These are phyloP conservation scores for Dorcus parallelipipedus DNA, from an alignment of 2,888 invertebrate genomes.

Conservation along the genomic window DNA sequence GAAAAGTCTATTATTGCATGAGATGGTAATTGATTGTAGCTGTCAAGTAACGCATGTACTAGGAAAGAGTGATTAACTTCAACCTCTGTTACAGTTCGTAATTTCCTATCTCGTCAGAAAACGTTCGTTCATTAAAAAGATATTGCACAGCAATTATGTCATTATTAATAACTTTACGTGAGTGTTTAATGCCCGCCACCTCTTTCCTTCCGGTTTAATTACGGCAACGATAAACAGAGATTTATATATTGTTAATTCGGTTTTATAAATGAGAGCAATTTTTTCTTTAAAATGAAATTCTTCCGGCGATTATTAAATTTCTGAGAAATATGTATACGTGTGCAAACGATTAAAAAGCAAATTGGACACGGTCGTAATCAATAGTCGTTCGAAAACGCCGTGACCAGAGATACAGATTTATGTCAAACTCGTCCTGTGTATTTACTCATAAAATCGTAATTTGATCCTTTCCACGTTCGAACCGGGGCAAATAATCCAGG, in stretches of 20 bases:
- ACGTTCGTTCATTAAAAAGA: conserved; percentile 9
- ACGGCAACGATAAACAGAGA: no score
- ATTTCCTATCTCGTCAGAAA: conserved; percentile 15
- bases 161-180: not conserved
- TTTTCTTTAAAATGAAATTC: no score
- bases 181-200: not conserved
- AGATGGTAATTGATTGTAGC: conserved; percentile 8
- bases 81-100: conserved; percentile 12
- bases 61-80: conserved; percentile 12
- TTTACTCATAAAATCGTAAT: conserved; percentile 2
- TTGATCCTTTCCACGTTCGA: conserved; percentile 2
- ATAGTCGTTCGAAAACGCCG: not conserved
- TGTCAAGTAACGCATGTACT: conserved; percentile 5
- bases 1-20: conserved; percentile 5
- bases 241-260: no score
- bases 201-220: not conserved
- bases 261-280: no score
- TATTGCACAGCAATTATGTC: conserved; percentile 1
- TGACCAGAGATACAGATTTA: not conserved
- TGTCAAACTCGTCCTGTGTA: not conserved
- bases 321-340: no score
- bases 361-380: not conserved
- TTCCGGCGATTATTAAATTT: no score
- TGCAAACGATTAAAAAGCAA: no score
- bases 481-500: not conserved